phyloP scores from a whole-genome alignment of 2,113 vertebrate genomes.

The Xiphorhynchus elegans region DNA sequence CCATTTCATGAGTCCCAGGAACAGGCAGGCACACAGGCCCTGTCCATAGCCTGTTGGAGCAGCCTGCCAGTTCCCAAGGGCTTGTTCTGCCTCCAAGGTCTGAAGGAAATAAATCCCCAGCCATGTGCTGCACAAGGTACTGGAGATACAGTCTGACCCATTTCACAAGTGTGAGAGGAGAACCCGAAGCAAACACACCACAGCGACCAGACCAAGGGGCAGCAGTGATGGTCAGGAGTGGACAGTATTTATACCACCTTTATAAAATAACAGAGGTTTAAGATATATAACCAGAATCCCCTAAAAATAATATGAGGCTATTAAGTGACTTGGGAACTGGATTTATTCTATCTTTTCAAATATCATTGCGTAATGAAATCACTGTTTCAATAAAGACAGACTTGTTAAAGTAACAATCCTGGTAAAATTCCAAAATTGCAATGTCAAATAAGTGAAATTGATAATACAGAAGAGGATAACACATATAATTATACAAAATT shows the following conservation, averaged over 20 bases:
- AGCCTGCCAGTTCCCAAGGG: background rate
- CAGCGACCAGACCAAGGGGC: background rate
- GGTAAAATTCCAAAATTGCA: background rate
- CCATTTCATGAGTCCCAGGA: background rate
- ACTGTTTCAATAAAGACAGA: background rate
- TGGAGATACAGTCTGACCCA: background rate
- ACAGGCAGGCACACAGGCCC: background rate
- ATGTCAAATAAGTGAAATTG: background rate
- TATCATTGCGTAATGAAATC: background rate
- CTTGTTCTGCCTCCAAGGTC: background rate
- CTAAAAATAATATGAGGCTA: background rate
- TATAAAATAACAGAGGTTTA: background rate
- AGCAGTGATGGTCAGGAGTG: background rate
- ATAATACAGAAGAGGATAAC: background rate
- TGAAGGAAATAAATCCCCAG: background rate
- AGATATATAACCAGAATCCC: background rate
- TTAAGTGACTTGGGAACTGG: background rate
- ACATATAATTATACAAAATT: background rate
- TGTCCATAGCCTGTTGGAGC: background rate
- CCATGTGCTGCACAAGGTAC: background rate
- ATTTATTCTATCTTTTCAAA: background rate
- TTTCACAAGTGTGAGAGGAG: background rate
- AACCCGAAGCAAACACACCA: background rate
- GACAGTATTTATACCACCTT: background rate
- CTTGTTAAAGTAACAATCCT: background rate